Evolutionary conservation across 2,113 vertebrate species (phyloP), one percentile per base, ranked within the genome.

Genomic region (Ochotona curzoniae): DNA sequence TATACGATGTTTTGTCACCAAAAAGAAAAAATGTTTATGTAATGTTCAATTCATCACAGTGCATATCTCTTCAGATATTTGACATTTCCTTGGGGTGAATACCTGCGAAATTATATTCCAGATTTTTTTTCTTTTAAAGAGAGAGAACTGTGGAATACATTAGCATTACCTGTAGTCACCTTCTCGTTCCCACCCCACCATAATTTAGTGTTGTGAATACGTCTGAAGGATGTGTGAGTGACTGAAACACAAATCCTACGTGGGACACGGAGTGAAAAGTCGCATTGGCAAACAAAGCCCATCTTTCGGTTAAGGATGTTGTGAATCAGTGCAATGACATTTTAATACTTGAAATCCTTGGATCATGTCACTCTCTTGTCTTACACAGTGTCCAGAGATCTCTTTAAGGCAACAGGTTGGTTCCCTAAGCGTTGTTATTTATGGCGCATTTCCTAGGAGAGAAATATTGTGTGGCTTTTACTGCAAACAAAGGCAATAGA

Each of bases 291-390:
- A 81, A 93, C 60, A 83, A 91, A 83, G 83, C 23, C 35, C 5
- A 84, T 74, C 8, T 94, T 28, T n/a, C 82, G 47, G 26, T 87
- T 95, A 61, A 95, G 73, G 94, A 32, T 93, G 47, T 67, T 71
- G 51, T 71, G 61, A 95, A 89, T 73, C 75, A 74, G 89, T 83
- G 70, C 67, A 75, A 93, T 94, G n/a, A 83, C 18, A 0, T 78
- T 80, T 84, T 69, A 93, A 44, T 61, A 92, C 75, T 82, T 96
- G 95, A 97, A 25, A 60, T 71, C 96, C 96, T 97, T 74, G 96
- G 25, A 96, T 95, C 95, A 90, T 93, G 90, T 96, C 83, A 75
- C 74, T 94, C 95, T 97, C 95, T 70, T 6, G 35, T 86, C 17
- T 97, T 96, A 90, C 82, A 90, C 74, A 93, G 88, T 96, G 93